These are phyloP conservation scores for Varanus komodoensis DNA, from an alignment of 2,113 vertebrate genomes.

Conservation along the genomic window DNA sequence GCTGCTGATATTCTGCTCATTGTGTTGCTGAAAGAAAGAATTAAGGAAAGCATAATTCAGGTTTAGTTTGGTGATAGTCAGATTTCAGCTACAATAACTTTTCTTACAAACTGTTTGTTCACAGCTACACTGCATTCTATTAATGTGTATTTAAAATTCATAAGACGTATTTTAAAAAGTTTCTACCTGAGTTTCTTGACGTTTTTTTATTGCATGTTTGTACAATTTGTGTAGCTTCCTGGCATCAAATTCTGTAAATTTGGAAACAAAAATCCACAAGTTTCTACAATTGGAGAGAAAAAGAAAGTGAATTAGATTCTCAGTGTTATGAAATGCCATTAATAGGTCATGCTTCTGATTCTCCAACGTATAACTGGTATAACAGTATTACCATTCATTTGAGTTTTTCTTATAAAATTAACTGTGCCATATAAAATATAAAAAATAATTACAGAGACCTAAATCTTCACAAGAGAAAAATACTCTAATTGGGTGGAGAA, in stretches of 20 bases:
- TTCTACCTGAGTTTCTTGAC: constrained; percentile 93
- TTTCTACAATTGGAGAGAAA: constrained; percentile 81
- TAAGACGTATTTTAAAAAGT: background rate
- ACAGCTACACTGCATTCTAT: background rate
- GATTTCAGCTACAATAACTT: background rate
- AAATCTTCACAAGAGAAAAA: background rate
- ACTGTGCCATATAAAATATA: background rate
- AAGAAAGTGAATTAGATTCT: constrained; percentile 23
- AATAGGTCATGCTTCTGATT: background rate
- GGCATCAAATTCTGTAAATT: constrained; percentile 99
- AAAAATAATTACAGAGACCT: constrained; percentile 4
- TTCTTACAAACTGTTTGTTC: background rate
- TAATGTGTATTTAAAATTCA: background rate
- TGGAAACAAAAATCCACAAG: constrained; percentile 99
- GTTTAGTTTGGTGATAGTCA: constrained; percentile 6
- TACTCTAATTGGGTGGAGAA: background rate
- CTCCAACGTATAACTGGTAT: background rate
- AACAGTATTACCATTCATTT: constrained; percentile 1
- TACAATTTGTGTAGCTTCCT: constrained; percentile 97
- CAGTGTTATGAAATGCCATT: background rate
- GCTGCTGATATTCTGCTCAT: constrained; percentile 88
- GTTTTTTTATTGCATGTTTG: constrained; percentile 98
- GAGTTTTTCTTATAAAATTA: background rate
- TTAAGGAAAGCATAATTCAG: background rate
- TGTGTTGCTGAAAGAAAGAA: constrained; percentile 81